A percentile compares a stretch with the other conserved stretches of the same genome.
phyloP scores from a whole-genome alignment of 2,113 vertebrate species.

The Xerus inauris region DNA sequence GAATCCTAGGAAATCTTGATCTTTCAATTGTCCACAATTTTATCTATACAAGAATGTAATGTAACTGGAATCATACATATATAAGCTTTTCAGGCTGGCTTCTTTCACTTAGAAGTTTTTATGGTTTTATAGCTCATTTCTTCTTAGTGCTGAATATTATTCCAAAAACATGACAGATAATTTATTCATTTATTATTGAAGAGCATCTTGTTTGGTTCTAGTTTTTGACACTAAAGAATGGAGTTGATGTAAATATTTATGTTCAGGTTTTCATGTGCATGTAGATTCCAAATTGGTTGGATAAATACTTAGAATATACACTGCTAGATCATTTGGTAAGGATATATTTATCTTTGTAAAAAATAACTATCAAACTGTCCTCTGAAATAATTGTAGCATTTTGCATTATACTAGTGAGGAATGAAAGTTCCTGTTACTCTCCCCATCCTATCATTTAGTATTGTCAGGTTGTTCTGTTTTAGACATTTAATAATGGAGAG shows the following conservation, averaged over 20 bases:
- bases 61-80: too few relatives aligned
- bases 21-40: not conserved
- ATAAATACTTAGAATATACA: not conserved
- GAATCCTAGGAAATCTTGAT: not conserved
- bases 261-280: not conserved
- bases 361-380: not conserved
- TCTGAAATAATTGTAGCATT: not conserved
- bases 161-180: too few relatives aligned
- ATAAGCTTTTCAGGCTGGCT: not conserved
- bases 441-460: not conserved
- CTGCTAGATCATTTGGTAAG: not conserved
- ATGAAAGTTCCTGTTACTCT: not conserved
- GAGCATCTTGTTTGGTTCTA: not conserved
- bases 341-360: not conserved
- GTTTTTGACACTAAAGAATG: not conserved
- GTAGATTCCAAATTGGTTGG: not conserved
- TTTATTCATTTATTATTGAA: too few relatives aligned
- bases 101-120: not conserved
- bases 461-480: too few relatives aligned
- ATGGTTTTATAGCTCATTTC: too few relatives aligned
- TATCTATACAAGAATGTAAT: not conserved
- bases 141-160: too few relatives aligned
- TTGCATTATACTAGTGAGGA: not conserved
- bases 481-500: too few relatives aligned
- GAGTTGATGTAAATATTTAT: not conserved